Evolutionary conservation across 1,140 invertebrate species (phyloP).

Genomic region (Copidosoma floridanum): DNA sequence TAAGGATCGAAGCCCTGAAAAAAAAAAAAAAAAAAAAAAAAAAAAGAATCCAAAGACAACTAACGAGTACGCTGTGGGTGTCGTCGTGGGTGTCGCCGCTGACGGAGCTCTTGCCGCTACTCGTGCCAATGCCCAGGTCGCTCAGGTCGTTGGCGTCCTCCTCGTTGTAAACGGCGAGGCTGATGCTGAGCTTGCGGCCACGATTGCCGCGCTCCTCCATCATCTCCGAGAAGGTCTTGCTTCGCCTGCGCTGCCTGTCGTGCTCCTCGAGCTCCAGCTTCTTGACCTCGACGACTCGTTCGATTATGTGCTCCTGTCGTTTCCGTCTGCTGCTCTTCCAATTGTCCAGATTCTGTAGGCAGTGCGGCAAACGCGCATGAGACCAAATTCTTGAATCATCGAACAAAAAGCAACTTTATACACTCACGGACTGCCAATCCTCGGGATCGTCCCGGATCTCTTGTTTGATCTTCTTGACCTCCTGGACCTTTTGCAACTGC

Average conservation of each 20-base stretch:
- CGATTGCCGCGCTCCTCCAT: constrained; percentile 77
- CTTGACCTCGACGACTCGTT: constrained; percentile 84
- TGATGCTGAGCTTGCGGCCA: constrained; percentile 59
- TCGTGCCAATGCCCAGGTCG: constrained; percentile 77
- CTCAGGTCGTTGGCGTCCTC: constrained; percentile 80
- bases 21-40: background rate
- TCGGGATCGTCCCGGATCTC: constrained; percentile 76
- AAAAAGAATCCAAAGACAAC: constrained; percentile 35
- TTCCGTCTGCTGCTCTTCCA: constrained; percentile 91
- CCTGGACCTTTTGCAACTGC: constrained; percentile 80
- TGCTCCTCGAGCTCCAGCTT: constrained; percentile 78
- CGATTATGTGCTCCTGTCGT: constrained; percentile 85
- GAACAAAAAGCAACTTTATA: background rate
- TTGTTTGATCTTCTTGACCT: constrained; percentile 77
- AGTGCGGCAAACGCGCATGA: no score
- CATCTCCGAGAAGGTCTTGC: constrained; percentile 93
- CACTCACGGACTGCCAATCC: constrained; percentile 89
- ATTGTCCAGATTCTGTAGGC: constrained; percentile 91
- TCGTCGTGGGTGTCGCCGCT: constrained; percentile 71
- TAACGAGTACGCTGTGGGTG: constrained; percentile 68
- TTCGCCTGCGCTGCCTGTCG: constrained; percentile 68
- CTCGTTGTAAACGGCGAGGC: constrained; percentile 69
- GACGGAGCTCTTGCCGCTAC: constrained; percentile 71
- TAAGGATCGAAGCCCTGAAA: no score
- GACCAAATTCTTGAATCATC: no score